phyloP scores from a whole-genome alignment of 2,797 vertebrate species.

The Choloepus didactylus region DNA sequence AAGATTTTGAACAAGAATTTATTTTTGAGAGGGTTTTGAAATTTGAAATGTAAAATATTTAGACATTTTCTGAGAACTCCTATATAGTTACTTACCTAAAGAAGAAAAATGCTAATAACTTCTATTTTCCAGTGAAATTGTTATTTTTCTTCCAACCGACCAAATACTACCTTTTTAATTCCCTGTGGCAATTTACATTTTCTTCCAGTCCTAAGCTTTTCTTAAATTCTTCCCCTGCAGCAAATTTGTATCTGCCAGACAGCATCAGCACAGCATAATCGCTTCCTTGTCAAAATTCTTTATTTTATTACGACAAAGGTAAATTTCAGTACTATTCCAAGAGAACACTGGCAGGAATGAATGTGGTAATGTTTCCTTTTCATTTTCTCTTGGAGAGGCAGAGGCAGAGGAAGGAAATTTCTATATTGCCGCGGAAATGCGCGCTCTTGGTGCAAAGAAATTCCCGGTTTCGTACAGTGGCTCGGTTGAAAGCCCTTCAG shows the following conservation, averaged over 20 bases:
- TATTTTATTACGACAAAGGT: not conserved
- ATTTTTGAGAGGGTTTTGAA: conserved; percentile 5
- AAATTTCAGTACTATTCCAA: not conserved
- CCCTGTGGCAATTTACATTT: not conserved
- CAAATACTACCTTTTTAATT: conserved; percentile 5
- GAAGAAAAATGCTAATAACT: not conserved
- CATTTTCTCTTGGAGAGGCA: not conserved
- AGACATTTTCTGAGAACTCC: conserved; percentile 25
- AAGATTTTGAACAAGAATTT: not conserved
- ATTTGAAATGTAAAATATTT: conserved; percentile 2
- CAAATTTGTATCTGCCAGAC: not conserved
- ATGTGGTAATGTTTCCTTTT: not conserved
- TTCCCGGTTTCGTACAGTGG: not conserved
- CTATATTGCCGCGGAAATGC: not conserved
- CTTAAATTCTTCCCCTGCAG: not conserved
- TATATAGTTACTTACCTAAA: not conserved
- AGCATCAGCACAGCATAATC: not conserved
- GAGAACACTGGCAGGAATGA: not conserved
- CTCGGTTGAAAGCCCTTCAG: not conserved
- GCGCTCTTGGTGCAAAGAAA: not conserved
- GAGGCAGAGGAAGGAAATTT: not conserved
- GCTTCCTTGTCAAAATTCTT: not conserved
- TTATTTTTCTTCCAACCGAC: conserved; percentile 10
- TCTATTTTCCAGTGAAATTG: conserved; percentile 8
- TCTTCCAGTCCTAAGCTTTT: not conserved